Base-by-base conservation (phyloP, 2,888 invertebrate genomes). In the Sympetrum striolatum region DNA sequence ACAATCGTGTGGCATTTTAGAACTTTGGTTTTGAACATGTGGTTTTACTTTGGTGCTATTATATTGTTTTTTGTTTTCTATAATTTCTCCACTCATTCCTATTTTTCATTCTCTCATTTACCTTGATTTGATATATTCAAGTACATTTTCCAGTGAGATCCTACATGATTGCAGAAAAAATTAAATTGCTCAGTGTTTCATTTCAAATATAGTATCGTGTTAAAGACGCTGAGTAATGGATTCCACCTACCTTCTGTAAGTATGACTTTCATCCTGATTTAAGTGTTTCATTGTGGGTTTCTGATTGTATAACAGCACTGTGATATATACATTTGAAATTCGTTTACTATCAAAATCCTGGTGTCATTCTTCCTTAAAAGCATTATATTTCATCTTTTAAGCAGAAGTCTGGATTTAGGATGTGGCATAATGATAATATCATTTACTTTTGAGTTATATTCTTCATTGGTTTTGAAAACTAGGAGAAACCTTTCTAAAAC, bases 241-340 rank as follows among this genome's bases (percentile, higher is more conserved):
- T 73, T 73, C 31, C 14, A 31, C 73, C 12, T 12, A 14, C 25
- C 15, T 73, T 31, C 73, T 73, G 73, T 31, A 25, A 25, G 44
- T 44, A 44, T 31, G n/a, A 31, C 14, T 31, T 73, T 73, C 64
- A 10, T 31, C 73, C 25, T 31, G 73, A 73, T 73, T 25, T 60
- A 18, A 37, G 86, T 60, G 58, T 60, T n/a, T 60, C 58, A 22
- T 31, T 22, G 60, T 60, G 86, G 58, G 37, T 86, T 60, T 86
- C 35, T 86, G 35, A 64, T 60, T 86, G 60, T 37, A 60, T 60
- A 37, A 37, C 37, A 60, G 64, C 60, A 60, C 86, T 86, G 86
- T 86, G 86, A 86, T 86, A 86, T 39, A 37, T 37, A 35, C 39
- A 80, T 80, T 39, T 80, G n/a, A 73, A 73, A 73, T 73, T 73